Conservation (phyloP, 2,888 invertebrate species). For the Nymphalis urticae region DNA sequence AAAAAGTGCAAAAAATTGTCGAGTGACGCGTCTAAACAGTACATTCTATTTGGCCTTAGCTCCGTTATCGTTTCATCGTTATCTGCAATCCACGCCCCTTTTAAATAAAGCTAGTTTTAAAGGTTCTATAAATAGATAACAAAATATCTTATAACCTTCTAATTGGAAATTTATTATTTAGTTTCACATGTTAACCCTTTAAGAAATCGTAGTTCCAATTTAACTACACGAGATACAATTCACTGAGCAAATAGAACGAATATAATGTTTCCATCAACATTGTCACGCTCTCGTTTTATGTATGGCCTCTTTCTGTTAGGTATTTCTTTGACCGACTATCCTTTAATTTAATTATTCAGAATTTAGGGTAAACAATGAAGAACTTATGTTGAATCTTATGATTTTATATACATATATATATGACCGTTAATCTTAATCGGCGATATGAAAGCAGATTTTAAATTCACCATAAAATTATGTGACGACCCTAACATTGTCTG, state of each 20-base stretch:
- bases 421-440: background rate
- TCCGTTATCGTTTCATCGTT: constrained; percentile 68
- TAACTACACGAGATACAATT: constrained; percentile 2
- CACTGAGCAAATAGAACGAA: constrained; percentile 10
- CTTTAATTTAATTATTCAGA: constrained; percentile 4
- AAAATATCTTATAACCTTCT: background rate
- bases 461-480: constrained; percentile 15
- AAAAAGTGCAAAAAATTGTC: constrained; percentile 29
- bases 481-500: constrained; percentile 12
- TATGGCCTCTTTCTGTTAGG: constrained; percentile 13
- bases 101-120: constrained; percentile 36
- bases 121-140: constrained; percentile 26
- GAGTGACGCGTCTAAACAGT: constrained; percentile 35
- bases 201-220: constrained; percentile 7
- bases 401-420: background rate
- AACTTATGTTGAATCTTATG: background rate
- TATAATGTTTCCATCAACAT: constrained; percentile 3
- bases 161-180: background rate
- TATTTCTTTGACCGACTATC: constrained; percentile 1
- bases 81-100: constrained; percentile 70
- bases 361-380: background rate
- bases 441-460: constrained; percentile 4
- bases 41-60: constrained; percentile 51
- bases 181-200: background rate
- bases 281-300: constrained; percentile 4